These are phyloP conservation scores for Saturnia pavonia DNA, from an alignment of 2,888 invertebrate species.

Conservation along the genomic window DNA sequence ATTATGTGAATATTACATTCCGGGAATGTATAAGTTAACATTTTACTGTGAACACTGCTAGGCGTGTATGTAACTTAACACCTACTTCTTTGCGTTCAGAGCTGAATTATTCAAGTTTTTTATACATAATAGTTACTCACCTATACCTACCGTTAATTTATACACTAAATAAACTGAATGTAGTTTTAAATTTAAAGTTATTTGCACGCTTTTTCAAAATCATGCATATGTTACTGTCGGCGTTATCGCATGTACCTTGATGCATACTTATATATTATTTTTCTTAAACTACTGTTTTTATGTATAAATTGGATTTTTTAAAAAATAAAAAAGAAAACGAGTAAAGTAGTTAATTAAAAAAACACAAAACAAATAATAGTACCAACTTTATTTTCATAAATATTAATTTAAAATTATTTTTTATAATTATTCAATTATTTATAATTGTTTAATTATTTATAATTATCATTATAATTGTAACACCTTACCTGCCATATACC, in stretches of 20 bases:
- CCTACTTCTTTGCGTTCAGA: neutral
- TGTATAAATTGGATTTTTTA: too few species aligned
- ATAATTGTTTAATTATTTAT: too few species aligned
- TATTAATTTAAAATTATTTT: too few species aligned
- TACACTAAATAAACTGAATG: neutral
- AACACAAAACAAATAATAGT: too few species aligned
- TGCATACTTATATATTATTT: too few species aligned
- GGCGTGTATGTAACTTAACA: neutral
- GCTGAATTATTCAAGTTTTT: neutral
- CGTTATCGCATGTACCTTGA: neutral
- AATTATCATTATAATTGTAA: neutral
- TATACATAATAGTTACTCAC: too few species aligned
- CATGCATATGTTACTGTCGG: neutral
- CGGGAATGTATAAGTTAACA: neutral
- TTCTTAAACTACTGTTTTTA: too few species aligned
- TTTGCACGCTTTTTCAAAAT: neutral
- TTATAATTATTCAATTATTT: too few species aligned
- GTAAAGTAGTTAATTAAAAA: too few species aligned
- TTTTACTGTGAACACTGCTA: neutral
- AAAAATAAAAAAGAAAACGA: too few species aligned
- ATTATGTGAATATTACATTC: slow-evolving; percentile 7
- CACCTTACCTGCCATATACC: neutral
- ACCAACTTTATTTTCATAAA: too few species aligned
- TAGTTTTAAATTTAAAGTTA: neutral
- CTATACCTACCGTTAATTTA: too few species aligned